Base-by-base conservation (phyloP, 2,888 invertebrate genomes). In the Aromia moschata region DNA sequence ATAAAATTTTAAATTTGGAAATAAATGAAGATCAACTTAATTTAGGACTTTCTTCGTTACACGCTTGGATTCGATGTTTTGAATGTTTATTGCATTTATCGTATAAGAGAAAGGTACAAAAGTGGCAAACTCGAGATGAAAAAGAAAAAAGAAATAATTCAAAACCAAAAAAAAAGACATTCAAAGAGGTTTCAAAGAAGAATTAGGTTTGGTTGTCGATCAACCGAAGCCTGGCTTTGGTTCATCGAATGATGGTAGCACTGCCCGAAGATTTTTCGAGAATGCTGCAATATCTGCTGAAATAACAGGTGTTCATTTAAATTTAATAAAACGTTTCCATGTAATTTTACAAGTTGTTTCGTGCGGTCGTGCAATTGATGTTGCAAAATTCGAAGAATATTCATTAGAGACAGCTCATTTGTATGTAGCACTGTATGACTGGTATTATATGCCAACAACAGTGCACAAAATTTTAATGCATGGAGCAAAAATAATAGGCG, bases 381-480 rank as follows among this genome's bases (percentile, higher is more conserved):
- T 17, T 30, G 15, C n/a, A 16, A 20, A 31, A 46, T 46, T 46
- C 31, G n/a, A 36, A 25, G 30, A 46, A 47, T 31, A 41, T 41
- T 17, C n/a, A 25, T 40, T 43, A 20, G 62, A 66, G n/a, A 69
- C 67, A 14, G 64, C 66, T 43, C 51, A 62, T 20, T 44, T 65
- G 10, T 71, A 71, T 58, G 65, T 72, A 5, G 11, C 65, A 4
- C 54, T 70, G 43, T 74, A 71, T 70, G 25, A 14, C 2, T 75
- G 72, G 73, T 58, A 73, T 52, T 67, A 67, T 3, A 72, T 72
- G 73, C 44, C 70, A 31, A 64, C 68, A 14, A 69, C 67, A 9
- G 31, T 56, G 11, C 56, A 56, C 37, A 56, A 56, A 30, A 49
- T 71, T 30, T 43, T 71, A 16, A 56, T 66, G 14, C 70, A 74